Evolutionary conservation across 1,140 invertebrate species (phyloP), one percentile per base, ranked within the genome.

Genomic region (Drosophila miranda): DNA sequence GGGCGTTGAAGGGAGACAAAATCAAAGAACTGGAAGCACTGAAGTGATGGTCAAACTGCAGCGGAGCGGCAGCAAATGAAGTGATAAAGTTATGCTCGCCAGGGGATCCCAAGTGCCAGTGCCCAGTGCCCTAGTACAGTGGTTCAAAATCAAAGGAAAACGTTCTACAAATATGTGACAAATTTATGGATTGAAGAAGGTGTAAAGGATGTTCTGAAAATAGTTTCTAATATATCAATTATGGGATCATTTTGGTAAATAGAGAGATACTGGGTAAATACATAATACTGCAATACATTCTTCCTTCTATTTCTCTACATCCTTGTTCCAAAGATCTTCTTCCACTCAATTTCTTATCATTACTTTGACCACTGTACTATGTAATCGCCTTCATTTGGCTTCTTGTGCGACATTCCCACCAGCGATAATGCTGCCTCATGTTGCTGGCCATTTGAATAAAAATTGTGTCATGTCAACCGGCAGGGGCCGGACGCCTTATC

Each of bases 61-160:
- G 43, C 51, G 30, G 30, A 63, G 26, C 70, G 60, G 64, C 70
- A 81, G 82, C 82, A 81, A 87, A 87, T 87, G 82, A 87, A 87
- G 82, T 87, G 82, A 87, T 87, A 87, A 87, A 87, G 82, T 81
- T 87, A 74, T 77, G 83, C 83, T 76, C 83, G 62, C 71, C 83
- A 56, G 83, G 75, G 78, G 78, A 78, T 52, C 52, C 58, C 69
- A 73, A 55, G 28, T 42, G 11, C 26, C 23, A 26, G 23, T 26
- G 23, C 4, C 23, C 23, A 6, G 52, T 43, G 50, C 19, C 19
- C 19, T 34, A 9, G 56, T 14, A 68, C 73, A 68, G 13, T 75
- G 71, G 11, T 34, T 6, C 14, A 9, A 7, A 1, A 14, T 0
- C 7, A 4, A 3, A 2, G n/a, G 19, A 44, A 52, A 71, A 13